Base-by-base conservation (phyloP, 2,797 vertebrate species). In the Delichon dasypus region DNA sequence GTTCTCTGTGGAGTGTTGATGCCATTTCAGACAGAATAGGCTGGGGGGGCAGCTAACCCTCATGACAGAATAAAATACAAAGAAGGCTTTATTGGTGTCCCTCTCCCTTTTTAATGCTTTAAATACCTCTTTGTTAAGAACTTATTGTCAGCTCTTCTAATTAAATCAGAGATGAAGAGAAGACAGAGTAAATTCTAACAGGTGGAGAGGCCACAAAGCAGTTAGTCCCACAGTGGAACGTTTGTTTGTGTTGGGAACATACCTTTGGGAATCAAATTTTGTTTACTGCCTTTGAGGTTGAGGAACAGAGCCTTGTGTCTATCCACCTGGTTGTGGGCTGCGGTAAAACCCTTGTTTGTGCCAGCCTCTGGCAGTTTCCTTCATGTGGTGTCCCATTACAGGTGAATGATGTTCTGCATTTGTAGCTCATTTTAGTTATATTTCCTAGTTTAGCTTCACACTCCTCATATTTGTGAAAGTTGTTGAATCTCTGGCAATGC, bases 51-150 rank as follows among this genome's bases (percentile, higher is more conserved):
- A 96, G 95, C 96, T 97, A 97, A 97, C 89, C 72, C 97, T 97
- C 95, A 95, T 76, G 95, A 93, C 84, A 95, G 96, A 94, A 95
- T 93, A 94, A 97, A 97, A 97, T 95, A 96, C 96, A 97, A 97
- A 97, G 82, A 95, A 96, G 91, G 88, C 76, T 97, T 94, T 93
- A 85, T 80, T 88, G 81, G 65, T 77, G 55, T 72, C 84, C n/a
- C 13, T 81, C 61, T 88, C 44, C 86, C 82, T 73, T 96, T 96
- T 95, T 96, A 96, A 97, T 82, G 95, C 97, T 95, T 95, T 88
- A 87, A 96, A 96, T 95, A 93, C 90, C 92, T 95, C 80, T n/a
- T 42, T 93, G 90, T 80, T 72, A 85, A 90, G 94, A 96, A 85
- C 80, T 55, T 89, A 47, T 94, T 87, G 67, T 92, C 93, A 82